Base-by-base conservation (phyloP, 1,140 invertebrate genomes). In the Drosophila athabasca region DNA sequence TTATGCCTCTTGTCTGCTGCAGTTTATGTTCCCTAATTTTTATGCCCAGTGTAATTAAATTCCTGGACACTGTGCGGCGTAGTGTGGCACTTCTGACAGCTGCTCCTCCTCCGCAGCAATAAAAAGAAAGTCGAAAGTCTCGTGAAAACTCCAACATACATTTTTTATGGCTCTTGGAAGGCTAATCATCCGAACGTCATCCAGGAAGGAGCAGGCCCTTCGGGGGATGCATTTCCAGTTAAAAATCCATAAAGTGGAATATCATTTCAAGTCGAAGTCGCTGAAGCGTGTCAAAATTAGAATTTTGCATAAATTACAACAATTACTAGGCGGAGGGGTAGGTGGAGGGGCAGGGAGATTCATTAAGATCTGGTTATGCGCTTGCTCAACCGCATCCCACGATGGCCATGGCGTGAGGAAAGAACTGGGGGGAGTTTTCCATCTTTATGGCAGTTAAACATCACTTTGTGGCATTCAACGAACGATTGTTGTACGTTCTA, bases 11-110 rank as follows among this genome's bases (percentile, higher is more conserved):
- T 55, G 66, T 39, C 43, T 67, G 39, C 43, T 67, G 58, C 52
- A 61, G 26, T 67, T 69, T 69, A 69, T 69, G 66, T 64, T 69
- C 60, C 60, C 55, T 69, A 69, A 69, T 69, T 69, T 69, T 64
- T 55, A 57, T 69, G 61, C 39, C 41, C 60, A 22, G 26, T 35
- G 48, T 57, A 57, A 69, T 64, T 64, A 64, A 62, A 69, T 69
- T 69, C 61, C 66, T 69, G 60, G 48, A 54, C 45, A 39, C 35
- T 39, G 11, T 19, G 17, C 17, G 17, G 17, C 0, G 17, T 11
- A 54, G 52, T 31, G 39, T 41, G 19, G 51, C 55, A 22, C 17
- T 35, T 31, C 49, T 8, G 9, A 55, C 45, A 62, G 45, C 50
- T 15, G 57, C 48, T 13, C 39, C 60, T 62, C 60, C 60, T 62